These are phyloP conservation scores for Lithobius niger DNA, from an alignment of 1,140 invertebrate genomes.

Conservation along the genomic window DNA sequence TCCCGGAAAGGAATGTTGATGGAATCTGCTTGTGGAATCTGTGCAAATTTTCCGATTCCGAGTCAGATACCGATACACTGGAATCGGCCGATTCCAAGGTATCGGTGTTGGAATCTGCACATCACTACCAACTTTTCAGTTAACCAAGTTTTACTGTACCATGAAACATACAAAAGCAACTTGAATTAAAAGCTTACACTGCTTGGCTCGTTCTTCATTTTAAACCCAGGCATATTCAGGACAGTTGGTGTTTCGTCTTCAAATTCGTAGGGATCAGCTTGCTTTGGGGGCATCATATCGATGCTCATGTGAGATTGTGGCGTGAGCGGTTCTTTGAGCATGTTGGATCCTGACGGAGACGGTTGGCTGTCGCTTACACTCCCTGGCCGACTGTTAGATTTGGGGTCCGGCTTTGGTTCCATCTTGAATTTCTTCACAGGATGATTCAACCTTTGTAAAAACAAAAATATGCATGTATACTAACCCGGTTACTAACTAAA, in stretches of 20 bases:
- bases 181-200: too few species aligned
- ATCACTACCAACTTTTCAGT: too few species aligned
- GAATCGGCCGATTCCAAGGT: too few species aligned
- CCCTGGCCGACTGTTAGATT: not conserved
- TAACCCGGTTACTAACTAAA: too few species aligned
- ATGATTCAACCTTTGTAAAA: constrained; percentile 53
- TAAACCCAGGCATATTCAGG: constrained; percentile 33
- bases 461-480: constrained; percentile 3
- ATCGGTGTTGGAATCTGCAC: too few species aligned
- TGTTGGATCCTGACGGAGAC: not conserved
- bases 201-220: constrained; percentile 22
- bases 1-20: too few species aligned
- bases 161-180: too few species aligned
- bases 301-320: not conserved
- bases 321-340: constrained; percentile 8
- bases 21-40: too few species aligned
- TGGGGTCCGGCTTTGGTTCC: not conserved
- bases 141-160: too few species aligned
- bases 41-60: too few species aligned
- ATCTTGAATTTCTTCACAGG: constrained; percentile 67
- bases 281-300: constrained; percentile 9
- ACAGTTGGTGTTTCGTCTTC: constrained; percentile 39
- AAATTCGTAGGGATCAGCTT: constrained; percentile 53
- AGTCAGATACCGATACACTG: too few species aligned
- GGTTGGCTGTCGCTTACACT: constrained; percentile 3